These are phyloP conservation scores for Spizella passerina DNA, from an alignment of 2,797 vertebrate genomes.

Conservation along the genomic window DNA sequence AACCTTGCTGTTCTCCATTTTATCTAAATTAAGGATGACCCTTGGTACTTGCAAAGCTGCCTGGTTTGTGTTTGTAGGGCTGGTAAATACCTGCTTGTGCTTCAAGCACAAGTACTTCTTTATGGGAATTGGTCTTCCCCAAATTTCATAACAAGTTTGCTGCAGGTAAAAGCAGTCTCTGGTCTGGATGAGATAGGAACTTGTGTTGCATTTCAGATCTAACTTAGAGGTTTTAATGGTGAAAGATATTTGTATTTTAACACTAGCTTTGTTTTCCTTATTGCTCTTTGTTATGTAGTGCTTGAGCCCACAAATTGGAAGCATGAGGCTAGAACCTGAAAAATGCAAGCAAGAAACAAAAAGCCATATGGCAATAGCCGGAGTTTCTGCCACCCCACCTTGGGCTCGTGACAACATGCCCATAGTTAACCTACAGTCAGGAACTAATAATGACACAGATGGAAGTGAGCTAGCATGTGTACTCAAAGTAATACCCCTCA, in stretches of 20 bases:
- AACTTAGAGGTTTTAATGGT: neutral
- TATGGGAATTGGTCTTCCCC: neutral
- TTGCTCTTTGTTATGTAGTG: neutral
- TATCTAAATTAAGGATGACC: neutral
- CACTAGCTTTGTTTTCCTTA: neutral
- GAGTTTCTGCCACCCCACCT: conserved; percentile 64
- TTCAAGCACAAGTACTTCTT: neutral
- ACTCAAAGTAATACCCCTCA: conserved; percentile 46
- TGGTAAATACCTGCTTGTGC: neutral
- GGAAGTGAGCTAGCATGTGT: conserved; percentile 59
- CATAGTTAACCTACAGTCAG: conserved; percentile 70
- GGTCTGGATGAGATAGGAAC: neutral
- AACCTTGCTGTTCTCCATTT: neutral
- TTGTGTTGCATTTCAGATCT: neutral
- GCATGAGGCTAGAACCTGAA: conserved; percentile 22
- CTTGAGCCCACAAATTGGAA: neutral
- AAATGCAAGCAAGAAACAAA: conserved; percentile 44
- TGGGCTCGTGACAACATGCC: conserved; percentile 65
- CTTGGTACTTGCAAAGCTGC: neutral
- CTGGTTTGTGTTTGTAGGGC: neutral
- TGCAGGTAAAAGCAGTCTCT: neutral
- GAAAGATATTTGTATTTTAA: neutral
- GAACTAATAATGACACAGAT: conserved; percentile 70
- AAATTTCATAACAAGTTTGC: neutral
- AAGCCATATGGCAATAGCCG: conserved; percentile 63